Evolutionary conservation across 2,888 invertebrate genomes (phyloP).

Genomic region (Rhamnusium bicolor): DNA sequence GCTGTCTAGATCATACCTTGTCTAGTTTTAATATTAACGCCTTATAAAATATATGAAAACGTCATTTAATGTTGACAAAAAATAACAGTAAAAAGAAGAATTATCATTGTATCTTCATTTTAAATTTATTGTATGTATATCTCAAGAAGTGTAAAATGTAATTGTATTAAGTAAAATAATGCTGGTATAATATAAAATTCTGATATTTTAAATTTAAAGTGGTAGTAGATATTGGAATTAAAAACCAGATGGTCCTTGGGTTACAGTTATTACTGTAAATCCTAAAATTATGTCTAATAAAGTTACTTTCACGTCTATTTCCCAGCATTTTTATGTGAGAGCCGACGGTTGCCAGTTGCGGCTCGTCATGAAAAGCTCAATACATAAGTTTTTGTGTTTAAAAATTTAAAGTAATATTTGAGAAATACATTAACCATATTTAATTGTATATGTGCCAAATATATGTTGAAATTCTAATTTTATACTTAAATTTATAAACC

Average conservation of each 20-base stretch:
- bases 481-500: too few species aligned
- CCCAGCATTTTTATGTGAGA: constrained; percentile 34
- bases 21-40: constrained; percentile 12
- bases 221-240: constrained; percentile 29
- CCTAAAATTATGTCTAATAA: constrained; percentile 50
- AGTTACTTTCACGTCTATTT: constrained; percentile 46
- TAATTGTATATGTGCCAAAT: too few species aligned
- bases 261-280: constrained; percentile 52
- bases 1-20: neutral
- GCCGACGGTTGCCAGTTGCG: neutral
- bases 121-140: constrained; percentile 5
- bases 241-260: constrained; percentile 47
- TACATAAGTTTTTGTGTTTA: too few species aligned
- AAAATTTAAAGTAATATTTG: too few species aligned
- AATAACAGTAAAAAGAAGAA: constrained; percentile 5
- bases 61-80: neutral
- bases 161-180: constrained; percentile 18
- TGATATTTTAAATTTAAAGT: neutral
- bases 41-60: constrained; percentile 9
- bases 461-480: too few species aligned
- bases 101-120: neutral
- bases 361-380: neutral
- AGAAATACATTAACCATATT: too few species aligned
- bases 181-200: constrained; percentile 1
- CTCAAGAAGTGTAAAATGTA: neutral